phyloP scores from a whole-genome alignment of 2,888 invertebrate genomes.

The Caenorhabditis drosophilae region DNA sequence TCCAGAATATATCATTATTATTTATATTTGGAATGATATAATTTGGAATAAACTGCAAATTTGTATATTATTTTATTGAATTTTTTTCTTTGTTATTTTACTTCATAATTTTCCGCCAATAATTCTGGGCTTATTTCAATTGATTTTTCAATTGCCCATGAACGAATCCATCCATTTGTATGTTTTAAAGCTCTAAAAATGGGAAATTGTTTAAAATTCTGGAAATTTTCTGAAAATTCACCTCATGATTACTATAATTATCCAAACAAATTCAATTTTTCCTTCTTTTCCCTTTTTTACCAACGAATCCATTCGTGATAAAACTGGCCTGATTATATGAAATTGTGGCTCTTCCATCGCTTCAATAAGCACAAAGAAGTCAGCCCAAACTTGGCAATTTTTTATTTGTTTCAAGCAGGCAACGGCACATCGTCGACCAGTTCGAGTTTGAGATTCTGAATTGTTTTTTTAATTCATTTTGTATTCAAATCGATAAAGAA shows the following conservation, averaged over 20 bases:
- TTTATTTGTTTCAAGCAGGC: conserved; percentile 44
- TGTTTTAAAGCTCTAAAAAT: conserved; percentile 39
- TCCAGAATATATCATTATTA: conserved; percentile 53
- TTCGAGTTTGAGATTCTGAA: conserved; percentile 23
- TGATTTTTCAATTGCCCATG: conserved; percentile 50
- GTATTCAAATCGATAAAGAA: neutral
- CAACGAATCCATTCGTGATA: conserved; percentile 31
- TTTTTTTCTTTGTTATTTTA: neutral
- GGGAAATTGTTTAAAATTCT: conserved; percentile 1
- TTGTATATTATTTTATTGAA: neutral
- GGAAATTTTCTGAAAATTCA: conserved; percentile 2
- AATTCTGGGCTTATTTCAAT: conserved; percentile 18
- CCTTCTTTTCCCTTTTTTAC: conserved; percentile 7
- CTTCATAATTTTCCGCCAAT: conserved; percentile 19
- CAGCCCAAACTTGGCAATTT: conserved; percentile 10
- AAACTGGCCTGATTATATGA: conserved; percentile 46
- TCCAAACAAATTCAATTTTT: conserved; percentile 29
- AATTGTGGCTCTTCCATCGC: conserved; percentile 58
- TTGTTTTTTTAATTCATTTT: conserved; percentile 3
- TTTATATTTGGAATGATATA: conserved; percentile 42
- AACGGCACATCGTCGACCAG: conserved; percentile 40
- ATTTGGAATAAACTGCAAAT: conserved; percentile 36
- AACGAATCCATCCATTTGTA: conserved; percentile 59
- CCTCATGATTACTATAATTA: conserved; percentile 24
- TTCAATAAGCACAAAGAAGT: conserved; percentile 42